These are phyloP conservation scores for Eriosoma lanigerum DNA, from an alignment of 1,140 invertebrate species.

Conservation along the genomic window DNA sequence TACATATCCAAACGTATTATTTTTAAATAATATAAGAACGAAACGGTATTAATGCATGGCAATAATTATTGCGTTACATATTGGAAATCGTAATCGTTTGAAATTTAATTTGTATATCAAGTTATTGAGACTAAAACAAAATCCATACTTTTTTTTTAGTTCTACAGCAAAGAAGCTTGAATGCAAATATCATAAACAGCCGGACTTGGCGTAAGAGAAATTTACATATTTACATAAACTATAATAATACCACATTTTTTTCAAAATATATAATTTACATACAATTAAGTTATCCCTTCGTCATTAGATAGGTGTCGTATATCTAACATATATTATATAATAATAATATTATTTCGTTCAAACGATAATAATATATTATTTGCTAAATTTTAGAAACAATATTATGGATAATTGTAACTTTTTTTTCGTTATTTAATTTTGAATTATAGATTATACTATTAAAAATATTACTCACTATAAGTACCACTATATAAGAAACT, in stretches of 20 bases:
- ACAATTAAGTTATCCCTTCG: slow-evolving; percentile 17
- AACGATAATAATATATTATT: slow-evolving; percentile 22
- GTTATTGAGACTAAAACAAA: no score
- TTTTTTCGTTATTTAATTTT: neutral
- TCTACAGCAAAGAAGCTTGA: neutral
- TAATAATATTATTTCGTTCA: neutral
- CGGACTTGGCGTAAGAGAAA: slow-evolving; percentile 36
- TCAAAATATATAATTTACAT: slow-evolving; percentile 29
- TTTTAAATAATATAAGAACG: no score
- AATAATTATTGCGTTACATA: no score
- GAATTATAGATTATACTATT: neutral
- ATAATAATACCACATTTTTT: slow-evolving; percentile 44
- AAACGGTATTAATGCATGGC: no score
- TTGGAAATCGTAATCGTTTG: no score
- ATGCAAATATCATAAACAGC: slow-evolving; percentile 42
- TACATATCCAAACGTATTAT: neutral
- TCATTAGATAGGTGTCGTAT: slow-evolving; percentile 35
- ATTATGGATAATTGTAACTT: no score
- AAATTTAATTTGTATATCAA: no score
- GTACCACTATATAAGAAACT: slow-evolving; percentile 7
- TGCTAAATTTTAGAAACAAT: slow-evolving; percentile 9
- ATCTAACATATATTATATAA: slow-evolving; percentile 16
- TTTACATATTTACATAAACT: slow-evolving; percentile 17
- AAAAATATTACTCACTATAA: no score
- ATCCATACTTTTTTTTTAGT: neutral